These are phyloP conservation scores for Pangasius djambal DNA, from an alignment of 2,797 vertebrate genomes.

Conservation along the genomic window DNA sequence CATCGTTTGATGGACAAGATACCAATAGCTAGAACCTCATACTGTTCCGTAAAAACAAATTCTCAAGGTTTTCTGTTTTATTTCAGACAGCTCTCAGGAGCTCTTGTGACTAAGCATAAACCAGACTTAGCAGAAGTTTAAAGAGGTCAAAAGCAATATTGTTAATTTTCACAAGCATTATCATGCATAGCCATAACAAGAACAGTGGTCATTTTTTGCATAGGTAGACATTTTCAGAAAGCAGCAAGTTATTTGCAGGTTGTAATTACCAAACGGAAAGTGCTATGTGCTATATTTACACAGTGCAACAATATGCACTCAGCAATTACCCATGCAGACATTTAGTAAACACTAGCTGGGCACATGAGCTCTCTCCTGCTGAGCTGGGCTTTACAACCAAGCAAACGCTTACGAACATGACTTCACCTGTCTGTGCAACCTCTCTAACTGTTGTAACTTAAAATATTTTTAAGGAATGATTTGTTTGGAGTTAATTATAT, in stretches of 20 bases:
- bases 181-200: slow-evolving; percentile 17
- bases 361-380: slow-evolving; percentile 26
- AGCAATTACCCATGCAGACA: slow-evolving; percentile 48
- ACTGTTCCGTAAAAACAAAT: not conserved
- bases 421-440: slow-evolving; percentile 16
- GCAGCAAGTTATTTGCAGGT: slow-evolving; percentile 40
- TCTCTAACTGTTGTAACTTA: not conserved
- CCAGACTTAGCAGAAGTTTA: not conserved
- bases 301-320: slow-evolving; percentile 43
- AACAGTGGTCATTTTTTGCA: slow-evolving; percentile 40
- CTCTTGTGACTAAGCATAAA: not conserved
- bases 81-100: not conserved
- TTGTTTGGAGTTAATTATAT: not conserved
- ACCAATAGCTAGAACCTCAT: not conserved
- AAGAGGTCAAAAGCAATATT: slow-evolving; percentile 1
- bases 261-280: slow-evolving; percentile 43
- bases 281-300: slow-evolving; percentile 49
- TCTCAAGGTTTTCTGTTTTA: not conserved
- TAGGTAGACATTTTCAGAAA: slow-evolving; percentile 43
- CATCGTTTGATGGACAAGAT: not conserved
- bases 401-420: slow-evolving; percentile 26
- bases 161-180: slow-evolving; percentile 7
- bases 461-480: slow-evolving; percentile 31
- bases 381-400: slow-evolving; percentile 29
- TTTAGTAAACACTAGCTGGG: slow-evolving; percentile 44